These are phyloP conservation scores for Drosophila anomalata DNA, from an alignment of 2,888 invertebrate genomes.

Conservation along the genomic window DNA sequence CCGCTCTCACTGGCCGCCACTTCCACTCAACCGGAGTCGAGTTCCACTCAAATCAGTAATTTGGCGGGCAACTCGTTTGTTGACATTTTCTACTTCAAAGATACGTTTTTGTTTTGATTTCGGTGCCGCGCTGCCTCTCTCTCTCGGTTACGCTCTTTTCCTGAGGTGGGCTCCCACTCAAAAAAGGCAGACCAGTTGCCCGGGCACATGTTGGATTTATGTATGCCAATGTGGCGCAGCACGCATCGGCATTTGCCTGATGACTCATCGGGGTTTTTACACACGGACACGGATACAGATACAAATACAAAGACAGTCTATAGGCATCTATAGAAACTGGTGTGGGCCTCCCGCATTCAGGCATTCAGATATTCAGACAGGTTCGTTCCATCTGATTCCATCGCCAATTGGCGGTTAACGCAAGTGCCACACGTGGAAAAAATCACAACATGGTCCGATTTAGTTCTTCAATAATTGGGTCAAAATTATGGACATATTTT, in stretches of 20 bases:
- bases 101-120: slow-evolving; percentile 69
- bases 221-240: slow-evolving; percentile 61
- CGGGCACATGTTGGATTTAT: slow-evolving; percentile 63
- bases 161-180: slow-evolving; percentile 23
- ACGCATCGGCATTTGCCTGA: slow-evolving; percentile 47
- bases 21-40: slow-evolving; percentile 31
- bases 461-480: not conserved
- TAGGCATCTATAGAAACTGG: slow-evolving; percentile 26
- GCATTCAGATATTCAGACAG: slow-evolving; percentile 24
- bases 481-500: not conserved
- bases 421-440: slow-evolving; percentile 21
- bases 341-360: slow-evolving; percentile 54
- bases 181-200: slow-evolving; percentile 11
- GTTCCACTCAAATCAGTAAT: slow-evolving; percentile 52
- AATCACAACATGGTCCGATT: not conserved
- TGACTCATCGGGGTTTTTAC: slow-evolving; percentile 83
- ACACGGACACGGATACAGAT: slow-evolving; percentile 54
- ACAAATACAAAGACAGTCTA: slow-evolving; percentile 8
- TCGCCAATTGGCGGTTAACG: slow-evolving; percentile 44
- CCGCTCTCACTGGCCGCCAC: slow-evolving; percentile 10
- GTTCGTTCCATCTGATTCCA: slow-evolving; percentile 18
- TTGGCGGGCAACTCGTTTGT: slow-evolving; percentile 80
- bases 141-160: slow-evolving; percentile 1
- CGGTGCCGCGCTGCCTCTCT: slow-evolving; percentile 20
- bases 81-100: slow-evolving; percentile 63